phyloP scores from a whole-genome alignment of 2,113 vertebrate species.

The Microcebus ravelobensis region DNA sequence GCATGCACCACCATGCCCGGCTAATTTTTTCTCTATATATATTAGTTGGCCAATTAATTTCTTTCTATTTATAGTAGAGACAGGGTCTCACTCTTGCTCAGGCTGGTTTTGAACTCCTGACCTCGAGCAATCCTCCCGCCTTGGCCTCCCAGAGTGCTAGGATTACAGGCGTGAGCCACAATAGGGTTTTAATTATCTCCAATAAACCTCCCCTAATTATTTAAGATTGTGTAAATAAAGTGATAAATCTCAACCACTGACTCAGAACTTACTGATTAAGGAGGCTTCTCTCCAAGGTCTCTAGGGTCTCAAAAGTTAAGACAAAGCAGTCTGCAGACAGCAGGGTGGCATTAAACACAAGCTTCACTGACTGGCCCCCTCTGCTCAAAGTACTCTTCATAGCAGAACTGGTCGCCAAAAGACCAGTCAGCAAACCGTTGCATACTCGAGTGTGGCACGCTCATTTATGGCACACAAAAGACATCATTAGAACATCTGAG shows the following conservation, averaged over 20 bases:
- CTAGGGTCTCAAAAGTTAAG: neutral
- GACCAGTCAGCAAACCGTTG: neutral
- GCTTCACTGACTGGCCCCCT: neutral
- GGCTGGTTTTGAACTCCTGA: too few species aligned
- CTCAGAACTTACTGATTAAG: constrained; percentile 44
- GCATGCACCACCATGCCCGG: too few species aligned
- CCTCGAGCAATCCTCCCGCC: too few species aligned
- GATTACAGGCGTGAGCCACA: too few species aligned
- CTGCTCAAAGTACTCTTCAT: constrained; percentile 6
- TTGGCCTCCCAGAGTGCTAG: too few species aligned
- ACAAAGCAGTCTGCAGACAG: neutral
- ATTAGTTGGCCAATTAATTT: too few species aligned
- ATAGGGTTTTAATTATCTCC: neutral
- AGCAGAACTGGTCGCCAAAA: constrained; percentile 12
- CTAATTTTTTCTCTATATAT: too few species aligned
- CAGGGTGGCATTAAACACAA: neutral
- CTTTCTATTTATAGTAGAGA: too few species aligned
- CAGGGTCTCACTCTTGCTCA: too few species aligned
- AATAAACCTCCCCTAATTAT: constrained; percentile 19
- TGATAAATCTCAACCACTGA: constrained; percentile 19
- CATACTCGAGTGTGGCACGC: neutral
- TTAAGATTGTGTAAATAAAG: constrained; percentile 32
- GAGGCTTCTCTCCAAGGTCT: neutral
- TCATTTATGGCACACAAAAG: neutral
- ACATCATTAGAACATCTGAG: neutral